Evolutionary conservation across 2,888 invertebrate genomes (phyloP).

Genomic region (Plebejus argus): DNA sequence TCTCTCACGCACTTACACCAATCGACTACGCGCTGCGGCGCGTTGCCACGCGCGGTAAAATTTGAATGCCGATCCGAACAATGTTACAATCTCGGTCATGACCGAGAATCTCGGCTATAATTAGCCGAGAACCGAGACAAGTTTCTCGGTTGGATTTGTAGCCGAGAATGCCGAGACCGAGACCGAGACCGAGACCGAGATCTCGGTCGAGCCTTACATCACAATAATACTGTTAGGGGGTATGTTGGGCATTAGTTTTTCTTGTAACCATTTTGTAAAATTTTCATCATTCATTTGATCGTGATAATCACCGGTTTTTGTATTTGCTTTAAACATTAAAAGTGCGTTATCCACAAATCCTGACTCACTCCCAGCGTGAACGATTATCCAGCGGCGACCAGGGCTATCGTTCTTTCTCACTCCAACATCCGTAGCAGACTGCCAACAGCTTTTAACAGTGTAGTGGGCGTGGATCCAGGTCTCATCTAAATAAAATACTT

Average conservation of each 20-base stretch:
- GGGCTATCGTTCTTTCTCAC: constrained; percentile 40
- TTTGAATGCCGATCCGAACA: too few relatives aligned
- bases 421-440: constrained; percentile 35
- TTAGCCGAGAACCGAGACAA: too few relatives aligned
- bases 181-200: too few relatives aligned
- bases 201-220: constrained; percentile 11
- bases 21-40: too few relatives aligned
- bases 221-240: constrained; percentile 35
- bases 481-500: constrained; percentile 17
- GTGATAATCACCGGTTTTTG: constrained; percentile 38
- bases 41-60: too few relatives aligned
- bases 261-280: constrained; percentile 39
- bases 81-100: too few relatives aligned
- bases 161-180: too few relatives aligned
- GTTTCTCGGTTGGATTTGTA: too few relatives aligned
- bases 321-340: constrained; percentile 33
- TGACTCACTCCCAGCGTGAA: constrained; percentile 38
- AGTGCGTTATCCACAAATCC: too few relatives aligned
- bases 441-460: constrained; percentile 41
- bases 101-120: too few relatives aligned
- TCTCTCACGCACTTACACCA: too few relatives aligned
- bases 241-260: constrained; percentile 40
- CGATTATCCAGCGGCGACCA: constrained; percentile 38
- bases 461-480: constrained; percentile 32
- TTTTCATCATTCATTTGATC: constrained; percentile 38